phyloP scores from a whole-genome alignment of 2,113 vertebrate genomes.

The Tautogolabrus adspersus region DNA sequence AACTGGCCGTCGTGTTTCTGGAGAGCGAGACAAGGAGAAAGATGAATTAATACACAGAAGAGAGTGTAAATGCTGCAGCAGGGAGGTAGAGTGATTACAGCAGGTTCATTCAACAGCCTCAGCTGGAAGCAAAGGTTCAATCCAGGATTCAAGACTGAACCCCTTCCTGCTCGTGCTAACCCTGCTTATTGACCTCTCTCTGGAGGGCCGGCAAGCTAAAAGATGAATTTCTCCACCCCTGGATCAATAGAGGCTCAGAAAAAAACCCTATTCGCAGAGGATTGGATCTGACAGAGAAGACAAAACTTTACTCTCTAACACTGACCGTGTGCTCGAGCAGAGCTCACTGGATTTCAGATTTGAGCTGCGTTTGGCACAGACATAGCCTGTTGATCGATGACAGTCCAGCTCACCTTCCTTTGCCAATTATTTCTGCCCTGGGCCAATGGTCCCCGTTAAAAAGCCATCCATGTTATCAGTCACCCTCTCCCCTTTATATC shows the following conservation, averaged over 20 bases:
- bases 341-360: conserved; percentile 62
- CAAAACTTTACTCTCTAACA: conserved; percentile 57
- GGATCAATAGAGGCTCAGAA: conserved; percentile 54
- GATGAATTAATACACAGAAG: conserved; percentile 21
- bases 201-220: conserved; percentile 26
- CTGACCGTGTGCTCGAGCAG: conserved; percentile 33
- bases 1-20: conserved; percentile 98
- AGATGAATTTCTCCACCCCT: conserved; percentile 45
- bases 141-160: conserved; percentile 46
- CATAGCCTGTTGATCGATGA: conserved; percentile 74
- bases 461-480: conserved; percentile 79
- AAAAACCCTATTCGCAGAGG: conserved; percentile 29
- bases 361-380: conserved; percentile 69
- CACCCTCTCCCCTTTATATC: conserved; percentile 69
- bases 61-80: conserved; percentile 12
- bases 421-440: conserved; percentile 76
- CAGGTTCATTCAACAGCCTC: conserved; percentile 3
- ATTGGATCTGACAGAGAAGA: conserved; percentile 59
- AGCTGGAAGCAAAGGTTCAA: conserved; percentile 24
- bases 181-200: conserved; percentile 49
- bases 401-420: conserved; percentile 74
- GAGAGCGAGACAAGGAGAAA: conserved; percentile 25
- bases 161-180: conserved; percentile 29
- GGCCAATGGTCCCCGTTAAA: conserved; percentile 74
- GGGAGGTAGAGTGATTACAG: conserved; percentile 4